Evolutionary conservation across 1,140 invertebrate genomes (phyloP).

Genomic region (Maniola jurtina): DNA sequence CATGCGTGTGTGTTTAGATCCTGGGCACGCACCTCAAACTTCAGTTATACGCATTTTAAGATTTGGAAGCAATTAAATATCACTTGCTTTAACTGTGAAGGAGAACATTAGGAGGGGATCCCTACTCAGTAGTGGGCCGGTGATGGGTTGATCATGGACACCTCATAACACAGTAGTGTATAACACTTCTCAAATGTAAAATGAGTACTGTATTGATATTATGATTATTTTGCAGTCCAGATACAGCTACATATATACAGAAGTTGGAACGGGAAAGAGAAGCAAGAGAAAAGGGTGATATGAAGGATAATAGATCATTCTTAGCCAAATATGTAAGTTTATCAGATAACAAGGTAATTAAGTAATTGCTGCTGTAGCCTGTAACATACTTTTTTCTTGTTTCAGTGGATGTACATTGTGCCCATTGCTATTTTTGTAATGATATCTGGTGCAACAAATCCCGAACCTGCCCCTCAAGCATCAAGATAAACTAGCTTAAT

Average conservation of each 20-base stretch:
- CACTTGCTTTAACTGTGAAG: too few species aligned
- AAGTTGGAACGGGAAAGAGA: conserved; percentile 94
- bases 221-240: conserved; percentile 53
- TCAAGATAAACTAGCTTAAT: conserved; percentile 39
- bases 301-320: conserved; percentile 95
- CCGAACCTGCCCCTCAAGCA: conserved; percentile 81
- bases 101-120: too few species aligned
- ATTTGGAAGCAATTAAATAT: too few species aligned
- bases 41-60: too few species aligned
- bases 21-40: too few species aligned
- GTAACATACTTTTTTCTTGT: conserved; percentile 53
- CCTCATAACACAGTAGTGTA: too few species aligned
- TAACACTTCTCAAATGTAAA: too few species aligned
- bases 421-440: conserved; percentile 92
- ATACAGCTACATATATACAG: conserved; percentile 94
- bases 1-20: too few species aligned
- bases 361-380: neutral
- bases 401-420: conserved; percentile 97
- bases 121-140: too few species aligned
- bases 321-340: conserved; percentile 97
- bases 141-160: too few species aligned
- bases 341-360: neutral
- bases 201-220: neutral
- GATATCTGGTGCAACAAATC: conserved; percentile 90
- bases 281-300: conserved; percentile 92